These are phyloP conservation scores for Zosterops pallidus DNA, from an alignment of 2,113 vertebrate species.

Conservation along the genomic window DNA sequence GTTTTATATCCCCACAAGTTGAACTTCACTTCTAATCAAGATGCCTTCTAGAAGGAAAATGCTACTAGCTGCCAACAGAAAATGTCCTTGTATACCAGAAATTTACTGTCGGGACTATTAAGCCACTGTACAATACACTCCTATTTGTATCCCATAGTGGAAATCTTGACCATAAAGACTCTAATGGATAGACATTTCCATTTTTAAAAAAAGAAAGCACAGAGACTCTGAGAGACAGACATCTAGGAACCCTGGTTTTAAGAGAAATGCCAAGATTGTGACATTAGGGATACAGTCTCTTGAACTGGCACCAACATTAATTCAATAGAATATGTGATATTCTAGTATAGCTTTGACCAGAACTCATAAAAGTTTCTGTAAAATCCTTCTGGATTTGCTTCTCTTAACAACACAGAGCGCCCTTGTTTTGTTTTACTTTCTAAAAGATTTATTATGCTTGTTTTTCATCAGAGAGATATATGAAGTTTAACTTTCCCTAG, in stretches of 20 bases:
- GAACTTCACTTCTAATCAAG: background rate
- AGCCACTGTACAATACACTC: background rate
- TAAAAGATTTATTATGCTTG: slow-evolving; percentile 48
- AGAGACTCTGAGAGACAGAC: background rate
- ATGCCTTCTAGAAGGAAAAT: background rate
- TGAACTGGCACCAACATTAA: background rate
- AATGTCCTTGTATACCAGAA: background rate
- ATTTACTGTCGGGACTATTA: background rate
- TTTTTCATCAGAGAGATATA: slow-evolving; percentile 49
- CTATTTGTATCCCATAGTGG: background rate
- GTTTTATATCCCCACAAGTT: background rate
- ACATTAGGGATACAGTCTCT: background rate
- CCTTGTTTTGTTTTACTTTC: slow-evolving; percentile 59
- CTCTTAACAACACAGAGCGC: background rate
- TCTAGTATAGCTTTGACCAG: slow-evolving; percentile 15
- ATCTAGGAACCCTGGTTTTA: slow-evolving; percentile 10
- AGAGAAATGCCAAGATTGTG: slow-evolving; percentile 12
- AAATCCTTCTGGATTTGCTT: slow-evolving; percentile 38
- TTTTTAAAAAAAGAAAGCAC: background rate
- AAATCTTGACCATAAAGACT: background rate
- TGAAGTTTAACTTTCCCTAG: slow-evolving; percentile 49
- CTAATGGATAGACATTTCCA: background rate
- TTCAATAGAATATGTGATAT: background rate
- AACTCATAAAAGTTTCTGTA: background rate
- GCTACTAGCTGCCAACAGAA: background rate